These are phyloP conservation scores for Pseudococcus longispinus DNA, from an alignment of 2,888 invertebrate genomes.

Conservation along the genomic window DNA sequence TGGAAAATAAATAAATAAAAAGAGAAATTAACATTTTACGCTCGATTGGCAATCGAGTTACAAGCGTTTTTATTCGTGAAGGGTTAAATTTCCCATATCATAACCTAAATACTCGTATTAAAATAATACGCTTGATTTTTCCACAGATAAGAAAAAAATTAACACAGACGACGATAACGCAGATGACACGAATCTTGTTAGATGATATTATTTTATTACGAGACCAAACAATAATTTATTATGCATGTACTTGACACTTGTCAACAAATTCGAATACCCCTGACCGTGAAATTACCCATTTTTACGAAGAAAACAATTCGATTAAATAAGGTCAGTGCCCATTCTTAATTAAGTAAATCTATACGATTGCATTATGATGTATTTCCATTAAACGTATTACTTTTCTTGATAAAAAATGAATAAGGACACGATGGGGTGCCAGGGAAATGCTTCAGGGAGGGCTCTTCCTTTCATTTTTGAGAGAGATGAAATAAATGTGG, in stretches of 20 bases:
- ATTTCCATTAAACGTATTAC: too few species aligned
- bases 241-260: too few species aligned
- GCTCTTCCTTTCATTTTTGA: too few species aligned
- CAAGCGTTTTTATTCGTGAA: background rate
- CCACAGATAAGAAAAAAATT: background rate
- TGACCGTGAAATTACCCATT: background rate
- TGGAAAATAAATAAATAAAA: background rate
- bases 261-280: too few species aligned
- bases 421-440: too few species aligned
- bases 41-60: background rate
- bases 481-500: too few species aligned
- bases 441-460: too few species aligned
- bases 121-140: background rate
- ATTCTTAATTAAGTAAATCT: too few species aligned
- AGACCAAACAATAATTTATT: background rate
- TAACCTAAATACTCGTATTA: background rate
- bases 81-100: background rate
- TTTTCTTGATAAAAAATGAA: too few species aligned
- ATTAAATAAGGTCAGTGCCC: too few species aligned
- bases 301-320: background rate
- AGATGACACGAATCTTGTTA: background rate
- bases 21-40: conserved; percentile 6
- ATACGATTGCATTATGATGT: too few species aligned
- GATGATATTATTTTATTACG: background rate
- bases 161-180: background rate